Evolutionary conservation across 1,140 invertebrate species (phyloP), one percentile per base, ranked within the genome.

Genomic region (Drosophila repleta): DNA sequence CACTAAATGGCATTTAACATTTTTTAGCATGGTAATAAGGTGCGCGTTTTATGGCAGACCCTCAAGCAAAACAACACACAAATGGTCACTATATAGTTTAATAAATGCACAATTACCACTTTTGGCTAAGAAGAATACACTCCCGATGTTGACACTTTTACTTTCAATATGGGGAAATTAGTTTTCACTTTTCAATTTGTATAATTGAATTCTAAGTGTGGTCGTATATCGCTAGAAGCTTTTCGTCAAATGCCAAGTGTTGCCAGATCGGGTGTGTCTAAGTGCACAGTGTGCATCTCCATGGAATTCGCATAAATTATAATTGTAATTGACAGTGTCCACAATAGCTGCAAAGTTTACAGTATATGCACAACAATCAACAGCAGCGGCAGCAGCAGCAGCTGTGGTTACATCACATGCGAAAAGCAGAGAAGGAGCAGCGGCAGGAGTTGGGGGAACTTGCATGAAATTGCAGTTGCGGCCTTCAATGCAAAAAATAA

Each of bases 21-120:
- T 51, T 26, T 85, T 87, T 75, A 82, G 60, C 82, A 74, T 71
- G 74, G 62, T 60, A 77, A 74, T 81, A 80, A 77, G 77, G 17
- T 46, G 55, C 32, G 60, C 56, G 70, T 63, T 84, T 85, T 78
- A 85, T 77, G 76, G 18, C 56, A 10, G 57, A 49, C 69, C 55
- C 57, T 41, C 51, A 74, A 72, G 43, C 24, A 43, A 37, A 49
- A 61, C 26, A 53, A 41, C 58, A 21, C 41, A 80, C 8, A 43
- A 66, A 77, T 82, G 56, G 15, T 24, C 74, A 81, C 75, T 21
- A 71, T 87, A 68, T 64, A 53, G 52, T 71, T 66, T 69, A 68
- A 85, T 87, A 81, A 81, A 81, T 58, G 69, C 82, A 51, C 65
- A 84, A 85, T 84, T 84, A 84, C 81, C 80, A 81, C 80, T 65